Evolutionary conservation across 2,113 vertebrate genomes (phyloP), one percentile per base, ranked within the genome.

Genomic region (Zosterops pallidus): DNA sequence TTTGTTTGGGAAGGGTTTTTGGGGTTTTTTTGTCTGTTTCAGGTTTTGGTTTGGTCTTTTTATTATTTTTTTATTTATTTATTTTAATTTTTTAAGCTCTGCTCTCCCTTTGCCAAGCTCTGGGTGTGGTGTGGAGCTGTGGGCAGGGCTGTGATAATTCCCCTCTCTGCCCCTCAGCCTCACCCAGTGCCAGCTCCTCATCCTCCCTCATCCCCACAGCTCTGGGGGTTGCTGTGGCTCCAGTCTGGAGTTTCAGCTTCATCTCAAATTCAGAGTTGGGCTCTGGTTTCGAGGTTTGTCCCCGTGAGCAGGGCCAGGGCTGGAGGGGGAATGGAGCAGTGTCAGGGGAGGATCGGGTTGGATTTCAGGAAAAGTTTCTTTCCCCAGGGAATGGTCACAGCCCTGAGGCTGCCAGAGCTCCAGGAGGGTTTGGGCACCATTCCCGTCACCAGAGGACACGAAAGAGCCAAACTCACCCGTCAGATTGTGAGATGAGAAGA

Each of bases 311-410:
- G 60, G 21, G 59, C 9, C n/a, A 23, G 60, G 33, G 15, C 49
- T 33, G 7, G 5, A 39, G n/a, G 59, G 59, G 18, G 20, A 1
- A 9, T 0, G 2, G 28, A 64, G 60, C 35, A 2, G 20, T 16
- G 8, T 0, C 25, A 35, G 62, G 42, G 16, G 4, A 50, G 37
- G 13, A 7, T 29, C 3, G 9, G 44, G 20, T 0, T 52, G 83
- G 46, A 37, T 0, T 37, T 3, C 17, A 60, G 83, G 71, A 31
- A 11, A 52, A 26, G 11, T 26, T 44, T 12, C 17, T 5, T 17
- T 31, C 44, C 44, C 25, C 44, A 50, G 44, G 53, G 44, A 50
- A 50, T 31, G 44, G 18, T 2, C 31, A 4, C 21, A 3, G 1
- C 9, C 44, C 50, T 3, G 2, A 13, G 25, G 20, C 52, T 52